Base-by-base conservation (phyloP, 2,797 vertebrate species). In the Tragopan temminckii region DNA sequence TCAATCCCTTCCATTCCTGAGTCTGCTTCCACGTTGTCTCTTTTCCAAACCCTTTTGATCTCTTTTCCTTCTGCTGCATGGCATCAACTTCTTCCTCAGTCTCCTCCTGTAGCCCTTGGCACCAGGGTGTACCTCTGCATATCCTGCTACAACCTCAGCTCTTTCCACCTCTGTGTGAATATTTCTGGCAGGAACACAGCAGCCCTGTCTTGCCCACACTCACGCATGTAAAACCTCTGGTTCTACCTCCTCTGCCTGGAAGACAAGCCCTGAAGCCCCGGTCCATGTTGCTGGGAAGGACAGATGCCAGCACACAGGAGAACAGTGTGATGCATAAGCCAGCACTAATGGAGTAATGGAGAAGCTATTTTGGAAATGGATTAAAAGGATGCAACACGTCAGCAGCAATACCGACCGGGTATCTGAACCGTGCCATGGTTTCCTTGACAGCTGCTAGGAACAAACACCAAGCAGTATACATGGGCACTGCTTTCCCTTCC, bases 381-480 rank as follows among this genome's bases (percentile, higher is more conserved):
- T 88, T 50, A 55, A 81, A 95, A 79, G 70, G 80, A 43, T 1
- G 3, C 33, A 69, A 69, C 31, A 52, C 5, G 9, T 66, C 88
- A 94, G 74, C 74, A 88, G 87, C 72, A 66, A 46, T 8, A 55
- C 74, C 80, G 81, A 80, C 83, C 69, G 85, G 70, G 77, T 29
- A 9, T 55, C 74, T 5, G 50, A 86, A 55, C 84, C 53, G 2
- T 55, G 78, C 87, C 82, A 29, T 1, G 62, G 80, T 87, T 89
- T 92, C 82, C 91, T 79, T 85, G 77, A 46, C 89, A 90, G 93
- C 88, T 86, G 80, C 29, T 48, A 55, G 63, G 91, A 87, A 82
- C 63, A 89, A 89, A 83, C 66, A 68, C 29, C 2, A 19, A 59
- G 35, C 0, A 21, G 9, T 1, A 9, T 48, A 5, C 58, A 55